Percentiles rank a stretch among this genome's conserved stretches.
Evolutionary conservation across 2,113 vertebrate species (phyloP).

Genomic region (Misgurnus anguillicaudatus): DNA sequence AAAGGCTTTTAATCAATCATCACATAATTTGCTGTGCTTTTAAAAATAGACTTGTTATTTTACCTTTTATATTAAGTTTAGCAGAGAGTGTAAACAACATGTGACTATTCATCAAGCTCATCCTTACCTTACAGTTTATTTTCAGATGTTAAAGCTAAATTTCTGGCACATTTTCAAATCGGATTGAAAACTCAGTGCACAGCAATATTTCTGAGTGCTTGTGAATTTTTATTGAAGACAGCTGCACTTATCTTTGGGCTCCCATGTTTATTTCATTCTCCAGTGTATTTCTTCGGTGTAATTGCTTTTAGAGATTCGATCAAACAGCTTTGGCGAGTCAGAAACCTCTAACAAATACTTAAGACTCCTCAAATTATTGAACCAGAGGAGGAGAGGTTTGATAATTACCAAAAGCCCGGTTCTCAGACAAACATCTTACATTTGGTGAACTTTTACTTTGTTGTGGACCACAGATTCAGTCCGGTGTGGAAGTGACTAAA

Average conservation of each 20-base stretch:
- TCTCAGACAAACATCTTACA: not conserved
- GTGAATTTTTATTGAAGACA: conserved; percentile 63
- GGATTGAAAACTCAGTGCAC: conserved; percentile 36
- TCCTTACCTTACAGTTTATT: conserved; percentile 29
- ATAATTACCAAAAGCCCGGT: not conserved
- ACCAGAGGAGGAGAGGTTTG: not conserved
- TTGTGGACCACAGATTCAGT: not conserved
- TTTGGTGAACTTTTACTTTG: conserved; percentile 6
- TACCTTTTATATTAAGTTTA: not conserved
- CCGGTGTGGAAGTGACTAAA: conserved; percentile 59
- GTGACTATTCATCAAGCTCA: conserved; percentile 31
- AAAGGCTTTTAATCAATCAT: conserved; percentile 24
- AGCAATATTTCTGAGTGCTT: conserved; percentile 40
- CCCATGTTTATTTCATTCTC: conserved; percentile 70
- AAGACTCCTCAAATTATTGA: conserved; percentile 68
- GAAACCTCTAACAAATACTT: conserved; percentile 61
- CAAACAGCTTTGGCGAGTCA: conserved; percentile 70
- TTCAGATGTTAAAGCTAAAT: conserved; percentile 23
- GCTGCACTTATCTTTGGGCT: conserved; percentile 72
- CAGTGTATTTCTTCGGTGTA: conserved; percentile 62
- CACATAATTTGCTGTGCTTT: conserved; percentile 8
- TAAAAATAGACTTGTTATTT: not conserved
- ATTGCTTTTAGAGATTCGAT: conserved; percentile 68
- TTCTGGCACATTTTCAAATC: conserved; percentile 13
- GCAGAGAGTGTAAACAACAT: not conserved